Evolutionary conservation across 1,140 invertebrate genomes (phyloP), one percentile per base, ranked within the genome.

Genomic region (Ericerus pela): DNA sequence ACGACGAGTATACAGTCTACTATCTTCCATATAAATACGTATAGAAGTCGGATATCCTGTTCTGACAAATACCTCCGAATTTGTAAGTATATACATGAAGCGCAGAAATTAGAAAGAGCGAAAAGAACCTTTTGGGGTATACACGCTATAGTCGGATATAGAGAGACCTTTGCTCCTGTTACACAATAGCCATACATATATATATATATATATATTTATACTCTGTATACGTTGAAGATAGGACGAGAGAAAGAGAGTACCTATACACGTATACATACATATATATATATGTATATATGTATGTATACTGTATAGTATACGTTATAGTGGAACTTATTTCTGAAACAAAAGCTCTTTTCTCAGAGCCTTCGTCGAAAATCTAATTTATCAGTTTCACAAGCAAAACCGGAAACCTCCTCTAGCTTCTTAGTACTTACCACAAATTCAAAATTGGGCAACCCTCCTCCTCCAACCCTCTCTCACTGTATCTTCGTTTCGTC

Each of bases 371-470:
- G 41, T 47, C 41, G 41, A 47, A 47, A 47, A 47, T 47, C 41
- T 47, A 47, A 47, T 47, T 47, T 47, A 47, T 47, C 41, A 47
- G 41, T 47, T 47, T 47, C 41, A 47, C 41, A 47, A 47, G 41
- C 41, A 47, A 47, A 47, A 47, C 41, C 41, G 41, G 41, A 47
- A 47, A 47, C 41, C 41, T 47, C 41, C 41, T 47, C 41, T 47
- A 47, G 41, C 41, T 47, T 47, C 41, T 47, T 47, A 47, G 41
- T 47, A 47, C 41, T 47, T 47, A 47, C 41, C 41, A 24, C 41
- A 47, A 47, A 47, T 24, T 47, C 41, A 47, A 47, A 47, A 47
- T 47, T 47, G n/a, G n/a, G 41, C 10, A 47, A 47, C 41, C 41
- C 41, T 24, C 41, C 8, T 47, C 26, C 41, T 47, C 26, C 41